Evolutionary conservation across 37 sponge, comb jelly and placozoan species (phyloP).

Genomic region (Cladorhizidae sp.): DNA sequence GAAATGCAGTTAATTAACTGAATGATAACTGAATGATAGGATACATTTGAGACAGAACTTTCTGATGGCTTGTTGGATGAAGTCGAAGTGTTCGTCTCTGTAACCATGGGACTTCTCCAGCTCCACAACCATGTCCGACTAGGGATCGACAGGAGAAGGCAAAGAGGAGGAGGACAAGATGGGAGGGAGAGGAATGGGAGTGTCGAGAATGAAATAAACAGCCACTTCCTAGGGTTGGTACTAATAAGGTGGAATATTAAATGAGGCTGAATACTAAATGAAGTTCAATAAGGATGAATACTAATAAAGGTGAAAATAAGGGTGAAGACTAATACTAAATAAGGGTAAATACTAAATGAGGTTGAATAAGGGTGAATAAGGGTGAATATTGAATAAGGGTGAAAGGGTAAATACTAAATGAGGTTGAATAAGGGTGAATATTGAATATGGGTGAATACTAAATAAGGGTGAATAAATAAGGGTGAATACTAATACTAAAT

Average conservation of each 20-base stretch:
- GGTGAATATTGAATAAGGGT: no score
- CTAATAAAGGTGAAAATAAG: neutral
- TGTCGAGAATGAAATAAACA: no score
- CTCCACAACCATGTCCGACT: constrained; percentile 48
- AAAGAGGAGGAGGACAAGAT: neutral
- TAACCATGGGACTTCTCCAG: constrained; percentile 94
- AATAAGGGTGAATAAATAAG: no score
- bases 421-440: no score
- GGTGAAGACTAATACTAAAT: neutral
- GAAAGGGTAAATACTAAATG: no score
- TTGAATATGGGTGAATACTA: no score
- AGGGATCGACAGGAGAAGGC: neutral
- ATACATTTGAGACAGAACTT: constrained; percentile 96
- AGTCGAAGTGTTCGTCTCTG: constrained; percentile 94
- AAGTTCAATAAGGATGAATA: neutral
- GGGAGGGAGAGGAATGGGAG: neutral
- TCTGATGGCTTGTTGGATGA: constrained; percentile 94
- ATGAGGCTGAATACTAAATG: neutral
- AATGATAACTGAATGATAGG: no score
- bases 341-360: no score
- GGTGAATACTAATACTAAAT: no score
- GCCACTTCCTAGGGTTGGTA: no score
- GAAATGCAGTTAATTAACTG: no score
- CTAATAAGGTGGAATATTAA: neutral
- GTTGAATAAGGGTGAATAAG: no score